Base-by-base conservation (phyloP, 2,888 invertebrate species). In the Pollenia amentaria region DNA sequence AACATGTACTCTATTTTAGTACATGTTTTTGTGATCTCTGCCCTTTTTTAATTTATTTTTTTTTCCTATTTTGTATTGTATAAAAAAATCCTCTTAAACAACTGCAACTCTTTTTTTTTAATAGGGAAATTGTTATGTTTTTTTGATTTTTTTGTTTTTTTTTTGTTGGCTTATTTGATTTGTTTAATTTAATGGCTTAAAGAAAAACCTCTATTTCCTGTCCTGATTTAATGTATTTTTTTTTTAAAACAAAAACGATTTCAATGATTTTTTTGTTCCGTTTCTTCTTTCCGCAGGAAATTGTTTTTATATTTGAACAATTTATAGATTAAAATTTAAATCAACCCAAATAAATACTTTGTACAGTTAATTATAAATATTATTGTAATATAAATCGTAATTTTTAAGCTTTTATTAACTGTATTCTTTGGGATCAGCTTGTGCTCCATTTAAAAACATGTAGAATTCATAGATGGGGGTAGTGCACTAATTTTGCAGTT, bases 311-410 rank as follows among this genome's bases (percentile, higher is more conserved):
- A 10, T 42, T 55, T 55, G 55, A 55, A 55, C 21, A 21, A 70
- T 70, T 55, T 55, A 70, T 55, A 55, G 16, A 53, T 55, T 70
- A 40, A 55, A 55, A 42, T 55, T 70, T 42, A 14, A 55, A 51
- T 10, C 10, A 11, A 3, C 38, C 62, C 40, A 10, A 3, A 62
- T 3, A 16, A 29, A 29, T 29, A 29, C 29, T 29, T 29, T 29
- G 4, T 29, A 29, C 6, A 6, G 29, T 29, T 29, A 29, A 6
- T 29, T 29, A 29, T 29, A 29, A 29, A 3, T 3, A 29, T 29
- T 29, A 2, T 29, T 29, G 29, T 29, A 29, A 29, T 29, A 29
- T 3, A 1, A 29, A 6, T 29, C 29, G 29, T 29, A 6, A 29
- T 29, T 29, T 6, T 29, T 29, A 29, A 29, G 29, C 3, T 29